Conservation (phyloP, 2,797 vertebrate genomes). For the Ambastaia sidthimunki region DNA sequence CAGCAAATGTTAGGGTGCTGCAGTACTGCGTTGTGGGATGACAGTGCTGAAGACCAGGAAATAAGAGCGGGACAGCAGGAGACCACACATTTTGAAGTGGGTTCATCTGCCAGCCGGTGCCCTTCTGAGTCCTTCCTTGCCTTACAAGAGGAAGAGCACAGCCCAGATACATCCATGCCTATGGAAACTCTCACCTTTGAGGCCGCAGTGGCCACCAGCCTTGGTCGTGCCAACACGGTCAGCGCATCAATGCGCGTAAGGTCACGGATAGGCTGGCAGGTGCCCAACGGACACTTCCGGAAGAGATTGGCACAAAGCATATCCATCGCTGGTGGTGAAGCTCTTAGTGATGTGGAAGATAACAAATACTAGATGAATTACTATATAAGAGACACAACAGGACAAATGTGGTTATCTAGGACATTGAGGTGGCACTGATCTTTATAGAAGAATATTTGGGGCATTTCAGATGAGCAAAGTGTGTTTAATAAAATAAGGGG, state of each 20-base stretch:
- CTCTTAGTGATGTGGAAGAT: constrained; percentile 94
- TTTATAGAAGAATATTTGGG: constrained; percentile 6
- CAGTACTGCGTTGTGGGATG: constrained; percentile 71
- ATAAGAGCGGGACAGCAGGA: constrained; percentile 62
- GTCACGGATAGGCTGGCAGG: constrained; percentile 92
- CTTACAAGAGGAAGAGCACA: constrained; percentile 90
- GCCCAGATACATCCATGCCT: constrained; percentile 91
- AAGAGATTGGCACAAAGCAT: constrained; percentile 88
- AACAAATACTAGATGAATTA: constrained; percentile 87
- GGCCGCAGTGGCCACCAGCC: constrained; percentile 93
- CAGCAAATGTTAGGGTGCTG: constrained; percentile 78
- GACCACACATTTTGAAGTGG: constrained; percentile 72
- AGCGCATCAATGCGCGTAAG: constrained; percentile 83
- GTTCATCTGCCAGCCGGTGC: constrained; percentile 87
- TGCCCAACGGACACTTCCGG: constrained; percentile 96
- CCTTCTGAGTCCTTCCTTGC: constrained; percentile 95
- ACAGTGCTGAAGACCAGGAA: constrained; percentile 60
- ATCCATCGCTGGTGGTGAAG: constrained; percentile 85
- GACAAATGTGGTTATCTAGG: constrained; percentile 8
- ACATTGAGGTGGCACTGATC: constrained; percentile 5
- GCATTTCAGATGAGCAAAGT: constrained; percentile 26
- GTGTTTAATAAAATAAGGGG: constrained; percentile 36
- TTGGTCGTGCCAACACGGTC: constrained; percentile 94
- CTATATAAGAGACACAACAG: constrained; percentile 21
- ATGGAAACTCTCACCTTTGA: constrained; percentile 96